phyloP scores from a whole-genome alignment of 92 coral and sea anemone genomes.

The Phenganax marumi region DNA sequence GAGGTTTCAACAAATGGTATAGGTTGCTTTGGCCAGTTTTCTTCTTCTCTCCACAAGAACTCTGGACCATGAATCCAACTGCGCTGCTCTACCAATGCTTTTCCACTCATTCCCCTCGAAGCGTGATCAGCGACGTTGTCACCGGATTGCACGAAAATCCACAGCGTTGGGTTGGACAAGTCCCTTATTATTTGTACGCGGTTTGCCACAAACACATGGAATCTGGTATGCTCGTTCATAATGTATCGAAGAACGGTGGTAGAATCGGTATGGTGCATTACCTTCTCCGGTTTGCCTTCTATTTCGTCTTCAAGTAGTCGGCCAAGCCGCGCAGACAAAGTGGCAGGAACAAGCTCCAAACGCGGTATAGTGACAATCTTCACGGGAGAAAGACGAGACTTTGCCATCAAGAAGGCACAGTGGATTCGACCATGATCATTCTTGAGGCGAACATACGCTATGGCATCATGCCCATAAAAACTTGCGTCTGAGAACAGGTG shows the following conservation, averaged over 20 bases:
- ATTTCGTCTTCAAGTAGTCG: constrained; percentile 25
- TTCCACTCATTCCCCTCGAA: constrained; percentile 37
- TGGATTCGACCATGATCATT: constrained; percentile 50
- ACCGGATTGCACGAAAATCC: constrained; percentile 23
- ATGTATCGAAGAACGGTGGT: constrained; percentile 45
- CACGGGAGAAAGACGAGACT: constrained; percentile 62
- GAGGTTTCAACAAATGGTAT: neutral
- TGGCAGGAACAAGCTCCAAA: constrained; percentile 64
- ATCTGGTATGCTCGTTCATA: constrained; percentile 35
- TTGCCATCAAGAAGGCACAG: constrained; percentile 65
- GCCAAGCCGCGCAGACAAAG: constrained; percentile 58
- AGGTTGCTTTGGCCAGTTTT: neutral
- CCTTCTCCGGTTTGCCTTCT: neutral
- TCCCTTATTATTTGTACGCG: constrained; percentile 44
- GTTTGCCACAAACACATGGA: constrained; percentile 45
- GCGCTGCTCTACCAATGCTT: neutral
- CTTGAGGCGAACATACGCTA: constrained; percentile 58
- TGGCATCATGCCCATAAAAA: constrained; percentile 55
- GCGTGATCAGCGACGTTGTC: constrained; percentile 44
- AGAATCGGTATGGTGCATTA: constrained; percentile 23
- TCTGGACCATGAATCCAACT: constrained; percentile 11
- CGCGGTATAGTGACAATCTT: constrained; percentile 63
- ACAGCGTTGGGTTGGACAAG: constrained; percentile 18
- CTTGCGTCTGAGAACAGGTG: constrained; percentile 72
- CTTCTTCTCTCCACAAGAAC: neutral